A percentile compares a stretch with the other conserved stretches of the same genome.
Conservation (phyloP, 2,888 invertebrate species). For the Perithous albicinctus region DNA sequence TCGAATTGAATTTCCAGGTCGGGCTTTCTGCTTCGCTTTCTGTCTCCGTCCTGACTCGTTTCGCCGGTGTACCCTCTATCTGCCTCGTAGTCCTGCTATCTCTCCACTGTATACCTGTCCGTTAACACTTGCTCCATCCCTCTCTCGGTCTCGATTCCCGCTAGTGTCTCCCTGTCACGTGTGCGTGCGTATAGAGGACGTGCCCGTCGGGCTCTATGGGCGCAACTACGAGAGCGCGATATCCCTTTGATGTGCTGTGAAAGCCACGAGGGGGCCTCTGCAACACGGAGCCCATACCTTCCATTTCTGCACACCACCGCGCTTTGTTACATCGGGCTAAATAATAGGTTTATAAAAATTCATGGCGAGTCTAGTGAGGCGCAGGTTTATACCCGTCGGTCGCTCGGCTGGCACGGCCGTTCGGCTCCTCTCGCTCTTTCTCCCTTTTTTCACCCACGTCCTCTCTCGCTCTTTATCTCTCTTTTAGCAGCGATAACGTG, state of each 20-base stretch:
- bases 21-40: constrained; percentile 60
- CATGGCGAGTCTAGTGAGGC: constrained; percentile 75
- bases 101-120: constrained; percentile 59
- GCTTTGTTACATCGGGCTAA: constrained; percentile 81
- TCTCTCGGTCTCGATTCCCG: constrained; percentile 39
- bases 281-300: constrained; percentile 27
- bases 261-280: constrained; percentile 45
- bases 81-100: constrained; percentile 38
- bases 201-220: constrained; percentile 54
- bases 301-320: constrained; percentile 44
- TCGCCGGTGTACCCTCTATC: constrained; percentile 45
- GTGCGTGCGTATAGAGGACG: constrained; percentile 51
- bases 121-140: constrained; percentile 64
- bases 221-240: constrained; percentile 70
- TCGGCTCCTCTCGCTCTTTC: constrained; percentile 44
- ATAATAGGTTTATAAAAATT: constrained; percentile 84
- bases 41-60: constrained; percentile 49
- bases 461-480: constrained; percentile 33
- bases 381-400: constrained; percentile 71
- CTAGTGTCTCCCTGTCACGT: constrained; percentile 51
- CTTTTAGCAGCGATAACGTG: constrained; percentile 70
- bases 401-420: constrained; percentile 37
- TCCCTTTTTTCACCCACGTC: background rate
- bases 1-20: constrained; percentile 83
- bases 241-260: constrained; percentile 81